These are phyloP conservation scores for Acanthopleura granulata DNA, from an alignment of 2,888 invertebrate genomes.

Conservation along the genomic window DNA sequence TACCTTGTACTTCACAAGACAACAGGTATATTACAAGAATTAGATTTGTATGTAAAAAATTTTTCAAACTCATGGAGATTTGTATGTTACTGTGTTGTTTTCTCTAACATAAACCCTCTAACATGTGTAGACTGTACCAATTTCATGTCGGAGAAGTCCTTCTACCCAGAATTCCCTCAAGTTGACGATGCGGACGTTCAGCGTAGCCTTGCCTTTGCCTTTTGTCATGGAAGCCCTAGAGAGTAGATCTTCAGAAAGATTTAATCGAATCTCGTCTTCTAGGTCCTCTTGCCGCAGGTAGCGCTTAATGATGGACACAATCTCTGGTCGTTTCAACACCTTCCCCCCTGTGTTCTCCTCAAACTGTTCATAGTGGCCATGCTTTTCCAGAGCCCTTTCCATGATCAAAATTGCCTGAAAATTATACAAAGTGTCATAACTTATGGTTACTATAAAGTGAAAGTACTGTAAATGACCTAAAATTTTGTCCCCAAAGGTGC, in stretches of 20 bases:
- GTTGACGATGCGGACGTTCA: slow-evolving; percentile 58
- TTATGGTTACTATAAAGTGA: too few relatives aligned
- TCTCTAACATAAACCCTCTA: too few relatives aligned
- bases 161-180: slow-evolving; percentile 61
- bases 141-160: slow-evolving; percentile 62
- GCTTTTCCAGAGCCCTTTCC: slow-evolving; percentile 50
- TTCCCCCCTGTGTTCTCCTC: slow-evolving; percentile 59
- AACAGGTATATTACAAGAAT: too few relatives aligned
- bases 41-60: too few relatives aligned
- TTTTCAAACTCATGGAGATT: too few relatives aligned
- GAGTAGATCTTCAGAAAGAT: slow-evolving; percentile 58
- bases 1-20: too few relatives aligned
- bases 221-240: slow-evolving; percentile 62
- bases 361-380: slow-evolving; percentile 62
- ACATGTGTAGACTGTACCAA: slow-evolving; percentile 44
- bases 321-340: slow-evolving; percentile 48
- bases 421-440: background rate
- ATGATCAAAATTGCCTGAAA: slow-evolving; percentile 61
- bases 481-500: too few relatives aligned
- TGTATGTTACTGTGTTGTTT: too few relatives aligned
- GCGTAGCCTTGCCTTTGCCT: slow-evolving; percentile 54
- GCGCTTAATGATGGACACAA: slow-evolving; percentile 42
- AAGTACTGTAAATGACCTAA: too few relatives aligned
- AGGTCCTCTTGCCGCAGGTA: slow-evolving; percentile 52
- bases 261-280: slow-evolving; percentile 46